Conservation (phyloP, 2,888 invertebrate genomes). For the Acleris holmiana region DNA sequence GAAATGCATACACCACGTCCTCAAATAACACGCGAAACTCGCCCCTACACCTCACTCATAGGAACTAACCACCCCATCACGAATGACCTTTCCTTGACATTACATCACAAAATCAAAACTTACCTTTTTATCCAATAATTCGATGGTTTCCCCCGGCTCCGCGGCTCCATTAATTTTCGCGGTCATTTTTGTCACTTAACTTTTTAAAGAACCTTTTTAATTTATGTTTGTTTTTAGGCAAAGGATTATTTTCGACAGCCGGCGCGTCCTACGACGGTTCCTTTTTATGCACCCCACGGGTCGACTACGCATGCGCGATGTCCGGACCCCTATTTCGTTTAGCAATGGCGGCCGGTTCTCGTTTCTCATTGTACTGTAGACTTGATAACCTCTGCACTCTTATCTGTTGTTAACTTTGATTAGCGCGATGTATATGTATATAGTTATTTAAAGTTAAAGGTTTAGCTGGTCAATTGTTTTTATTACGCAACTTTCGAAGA, state of each 20-base stretch:
- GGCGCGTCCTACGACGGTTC: slow-evolving; percentile 14
- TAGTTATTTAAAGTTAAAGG: neutral
- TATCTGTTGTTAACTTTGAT: slow-evolving; percentile 23
- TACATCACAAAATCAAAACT: slow-evolving; percentile 52
- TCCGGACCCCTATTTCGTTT: slow-evolving; percentile 55
- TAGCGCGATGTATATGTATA: slow-evolving; percentile 23
- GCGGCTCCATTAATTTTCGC: slow-evolving; percentile 51
- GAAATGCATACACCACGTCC: neutral
- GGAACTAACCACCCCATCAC: slow-evolving; percentile 43
- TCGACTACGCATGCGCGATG: slow-evolving; percentile 57
- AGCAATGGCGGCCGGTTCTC: slow-evolving; percentile 32
- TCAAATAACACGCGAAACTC: slow-evolving; percentile 43
- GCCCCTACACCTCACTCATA: slow-evolving; percentile 41
- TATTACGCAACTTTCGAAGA: slow-evolving; percentile 13
- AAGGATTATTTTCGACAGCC: slow-evolving; percentile 32
- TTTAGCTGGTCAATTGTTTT: neutral
- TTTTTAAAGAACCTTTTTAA: slow-evolving; percentile 20
- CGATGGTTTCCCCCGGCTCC: slow-evolving; percentile 67
- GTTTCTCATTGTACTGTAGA: slow-evolving; percentile 18
- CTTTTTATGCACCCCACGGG: slow-evolving; percentile 45
- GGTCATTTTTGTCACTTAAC: slow-evolving; percentile 53
- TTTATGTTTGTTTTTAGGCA: slow-evolving; percentile 20
- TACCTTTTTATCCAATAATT: slow-evolving; percentile 74
- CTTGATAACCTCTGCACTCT: slow-evolving; percentile 32
- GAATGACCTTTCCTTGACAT: slow-evolving; percentile 71